Evolutionary conservation across 2,797 vertebrate genomes (phyloP), one percentile per base, ranked within the genome.

Genomic region (Paratrypauchen microcephalus): DNA sequence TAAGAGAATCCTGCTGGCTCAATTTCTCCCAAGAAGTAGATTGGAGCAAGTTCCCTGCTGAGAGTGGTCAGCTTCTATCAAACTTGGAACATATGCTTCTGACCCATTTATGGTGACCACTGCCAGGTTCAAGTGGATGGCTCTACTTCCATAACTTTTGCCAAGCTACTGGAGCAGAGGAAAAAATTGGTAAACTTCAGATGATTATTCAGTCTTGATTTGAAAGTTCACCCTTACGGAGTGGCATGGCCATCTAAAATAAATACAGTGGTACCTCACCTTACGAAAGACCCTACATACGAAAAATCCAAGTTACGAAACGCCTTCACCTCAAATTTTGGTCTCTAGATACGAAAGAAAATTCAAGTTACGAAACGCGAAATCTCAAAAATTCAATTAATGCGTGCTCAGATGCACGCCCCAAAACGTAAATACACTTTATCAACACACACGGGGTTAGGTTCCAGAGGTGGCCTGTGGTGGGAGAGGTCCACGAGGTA

Each of bases 1-100:
- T 92, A 93, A 92, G 88, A 69, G 87, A 82, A 82, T 74, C 79
- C 92, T 91, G 91, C 93, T 93, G 91, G 82, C 90, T 91, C 89
- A 92, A 93, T 93, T 92, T 92, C 87, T 87, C 80, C 82, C 72
- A 79, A 80, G 77, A 72, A 78, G 75, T 77, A 81, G 77, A 86
- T 83, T 78, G 80, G 76, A 66, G 75, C 76, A 75, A 74, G 80
- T 70, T 64, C 71, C 88, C 88, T 71, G 66, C 85, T 68, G 83
- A 83, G 83, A 83, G 45, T 87, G 87, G 84, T 86, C 86, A 91
- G 75, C 74, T 75, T 77, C 80, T 71, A 75, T 77, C 75, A 68
- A 77, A 69, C 83, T 88, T 92, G 78, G 68, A 66, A 76, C 56
- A 74, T 85, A 69, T 78, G 73, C 77, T 78, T 86, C 83, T 91